Evolutionary conservation across 2,888 invertebrate genomes (phyloP).

Genomic region (Nipponacmea schrenckii): DNA sequence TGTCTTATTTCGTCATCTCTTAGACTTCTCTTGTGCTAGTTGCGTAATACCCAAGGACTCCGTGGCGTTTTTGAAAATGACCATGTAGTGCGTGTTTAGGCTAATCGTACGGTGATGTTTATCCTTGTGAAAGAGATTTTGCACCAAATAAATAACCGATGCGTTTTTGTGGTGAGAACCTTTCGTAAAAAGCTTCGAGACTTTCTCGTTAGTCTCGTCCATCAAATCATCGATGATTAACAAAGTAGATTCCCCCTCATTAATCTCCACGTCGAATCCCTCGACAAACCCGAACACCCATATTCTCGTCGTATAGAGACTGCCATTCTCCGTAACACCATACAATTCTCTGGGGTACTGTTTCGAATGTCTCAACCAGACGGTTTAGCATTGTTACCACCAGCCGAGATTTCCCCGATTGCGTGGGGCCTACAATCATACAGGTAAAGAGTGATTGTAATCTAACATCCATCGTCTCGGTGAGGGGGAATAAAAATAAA

Average conservation of each 20-base stretch:
- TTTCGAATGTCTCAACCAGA: not conserved
- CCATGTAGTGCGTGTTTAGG: constrained; percentile 16
- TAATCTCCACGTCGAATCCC: not conserved
- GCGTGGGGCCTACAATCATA: not conserved
- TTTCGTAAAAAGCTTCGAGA: constrained; percentile 17
- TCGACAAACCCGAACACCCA: not conserved
- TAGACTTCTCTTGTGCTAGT: constrained; percentile 14
- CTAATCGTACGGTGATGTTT: constrained; percentile 15
- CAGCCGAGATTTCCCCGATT: not conserved
- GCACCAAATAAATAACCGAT: constrained; percentile 4
- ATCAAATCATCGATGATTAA: constrained; percentile 14
- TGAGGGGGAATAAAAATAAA: too few relatives aligned
- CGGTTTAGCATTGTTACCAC: not conserved
- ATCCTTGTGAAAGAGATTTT: constrained; percentile 16
- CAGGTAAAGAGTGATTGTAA: not conserved
- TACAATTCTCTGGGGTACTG: not conserved
- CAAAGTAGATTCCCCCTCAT: not conserved
- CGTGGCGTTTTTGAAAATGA: not conserved
- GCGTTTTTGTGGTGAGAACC: constrained; percentile 16
- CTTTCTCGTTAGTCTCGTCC: constrained; percentile 5
- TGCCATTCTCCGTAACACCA: constrained; percentile 17
- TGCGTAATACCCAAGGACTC: not conserved
- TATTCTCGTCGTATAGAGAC: not conserved
- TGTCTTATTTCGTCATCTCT: not conserved
- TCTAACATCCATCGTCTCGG: not conserved